Evolutionary conservation across 1,140 invertebrate genomes (phyloP).

Genomic region (Ceratosolen fusciceps): DNA sequence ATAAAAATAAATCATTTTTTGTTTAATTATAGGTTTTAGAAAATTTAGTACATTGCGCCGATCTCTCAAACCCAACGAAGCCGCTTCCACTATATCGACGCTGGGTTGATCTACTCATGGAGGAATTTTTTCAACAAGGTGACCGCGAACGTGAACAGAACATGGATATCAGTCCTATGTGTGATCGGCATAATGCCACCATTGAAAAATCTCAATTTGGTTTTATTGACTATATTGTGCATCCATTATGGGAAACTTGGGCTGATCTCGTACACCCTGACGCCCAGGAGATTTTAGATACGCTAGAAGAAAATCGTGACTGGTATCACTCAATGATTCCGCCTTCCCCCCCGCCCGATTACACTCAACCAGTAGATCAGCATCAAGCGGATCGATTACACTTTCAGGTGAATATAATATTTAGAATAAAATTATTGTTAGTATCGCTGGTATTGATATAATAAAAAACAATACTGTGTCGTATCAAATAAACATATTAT

Average conservation of each 20-base stretch:
- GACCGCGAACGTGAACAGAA: conserved; percentile 92
- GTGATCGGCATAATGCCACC: conserved; percentile 94
- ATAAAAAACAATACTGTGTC: too few relatives aligned
- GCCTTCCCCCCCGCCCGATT: conserved; percentile 77
- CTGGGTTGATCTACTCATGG: conserved; percentile 95
- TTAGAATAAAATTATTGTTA: too few relatives aligned
- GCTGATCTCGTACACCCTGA: conserved; percentile 98
- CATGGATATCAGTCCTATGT: conserved; percentile 98
- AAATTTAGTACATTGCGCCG: conserved; percentile 99
- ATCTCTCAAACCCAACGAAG: conserved; percentile 99
- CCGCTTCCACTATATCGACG: conserved; percentile 91
- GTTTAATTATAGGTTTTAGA: conserved; percentile 87
- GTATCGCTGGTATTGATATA: too few relatives aligned
- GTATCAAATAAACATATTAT: too few relatives aligned
- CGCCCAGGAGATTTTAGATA: conserved; percentile 97
- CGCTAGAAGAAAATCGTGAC: conserved; percentile 97
- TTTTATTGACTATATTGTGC: conserved; percentile 99
- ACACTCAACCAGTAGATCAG: conserved; percentile 71
- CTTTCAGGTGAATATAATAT: conserved; percentile 75
- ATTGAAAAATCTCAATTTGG: conserved; percentile 98
- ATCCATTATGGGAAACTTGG: conserved; percentile 99
- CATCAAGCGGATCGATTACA: conserved; percentile 75
- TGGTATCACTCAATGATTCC: conserved; percentile 95
- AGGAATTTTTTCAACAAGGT: conserved; percentile 98
- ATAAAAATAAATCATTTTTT: neutral